Percentiles rank a stretch among this genome's conserved stretches.
phyloP scores from a whole-genome alignment of 2,888 invertebrate genomes.

The Aleiodes leptofemur region DNA sequence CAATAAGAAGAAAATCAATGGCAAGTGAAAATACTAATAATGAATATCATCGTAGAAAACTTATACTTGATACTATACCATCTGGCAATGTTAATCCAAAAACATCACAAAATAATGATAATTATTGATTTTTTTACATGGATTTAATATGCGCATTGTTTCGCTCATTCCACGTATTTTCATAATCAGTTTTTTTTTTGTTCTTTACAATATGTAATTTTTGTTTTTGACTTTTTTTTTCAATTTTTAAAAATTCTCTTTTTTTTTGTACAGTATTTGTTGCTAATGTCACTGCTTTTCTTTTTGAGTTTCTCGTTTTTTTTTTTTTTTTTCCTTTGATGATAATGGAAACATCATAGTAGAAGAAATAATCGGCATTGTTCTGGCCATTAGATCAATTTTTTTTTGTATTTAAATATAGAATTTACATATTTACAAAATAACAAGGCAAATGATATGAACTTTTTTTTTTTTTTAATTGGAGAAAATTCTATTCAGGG shows the following conservation, averaged over 20 bases:
- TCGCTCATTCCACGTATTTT: neutral
- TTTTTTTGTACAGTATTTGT: conserved; percentile 71
- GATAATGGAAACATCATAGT: conserved; percentile 17
- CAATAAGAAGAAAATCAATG: conserved; percentile 77
- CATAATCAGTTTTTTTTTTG: conserved; percentile 41
- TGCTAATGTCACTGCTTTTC: conserved; percentile 57
- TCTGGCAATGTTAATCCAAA: conserved; percentile 60
- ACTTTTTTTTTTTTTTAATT: neutral
- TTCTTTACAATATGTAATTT: conserved; percentile 48
- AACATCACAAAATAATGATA: conserved; percentile 61
- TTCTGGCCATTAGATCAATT: conserved; percentile 47
- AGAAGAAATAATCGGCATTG: conserved; percentile 35
- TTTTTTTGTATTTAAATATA: conserved; percentile 50
- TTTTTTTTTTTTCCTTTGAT: conserved; percentile 3
- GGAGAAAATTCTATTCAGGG: conserved; percentile 1
- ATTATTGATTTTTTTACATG: conserved; percentile 51
- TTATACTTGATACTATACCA: conserved; percentile 66
- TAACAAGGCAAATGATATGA: neutral
- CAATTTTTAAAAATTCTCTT: conserved; percentile 37
- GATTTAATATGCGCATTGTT: neutral
- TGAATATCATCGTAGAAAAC: conserved; percentile 68
- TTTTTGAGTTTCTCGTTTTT: conserved; percentile 8
- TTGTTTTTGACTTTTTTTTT: conserved; percentile 4
- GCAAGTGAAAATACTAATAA: conserved; percentile 68
- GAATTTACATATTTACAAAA: conserved; percentile 30